Evolutionary conservation across 2,888 invertebrate species (phyloP), one percentile per base, ranked within the genome.

Genomic region (Tanypteryx hageni): DNA sequence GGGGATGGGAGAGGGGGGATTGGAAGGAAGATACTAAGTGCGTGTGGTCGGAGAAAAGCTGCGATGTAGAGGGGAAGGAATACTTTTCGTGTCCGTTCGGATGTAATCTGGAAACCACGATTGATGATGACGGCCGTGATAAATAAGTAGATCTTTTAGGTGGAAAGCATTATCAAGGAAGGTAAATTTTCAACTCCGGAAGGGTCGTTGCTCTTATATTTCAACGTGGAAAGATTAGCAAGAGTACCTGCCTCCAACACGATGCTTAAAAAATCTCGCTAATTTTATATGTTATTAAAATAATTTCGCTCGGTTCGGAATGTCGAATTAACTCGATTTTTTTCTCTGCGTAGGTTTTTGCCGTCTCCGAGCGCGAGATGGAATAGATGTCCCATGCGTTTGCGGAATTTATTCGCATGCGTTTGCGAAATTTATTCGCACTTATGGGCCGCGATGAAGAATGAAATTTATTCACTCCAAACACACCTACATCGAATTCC

Each of bases 71-170:
- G 31, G 18, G 56, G 18, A 56, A 58, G 85, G 22, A 22, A 58
- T 14, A 31, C 22, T 85, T 57, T 57, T 22, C 85, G 22, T 22
- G 85, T 57, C 85, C 58, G 5, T 58, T 85, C 57, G 57, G 58
- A 58, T 57, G 31, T 59, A 86, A 61, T 31, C 59, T 61, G 86
- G 86, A 61, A 61, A 27, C 10, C 1, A 59, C 31, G 31, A 86
- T 86, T 86, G 86, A 86, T 86, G 59, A 76, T 22, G 76, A 76
- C 18, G 76, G 22, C 22, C 22, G 27, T 76, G 76, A 76, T 27
- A 76, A 76, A 76, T 76, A 76, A 22, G 76, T n/a, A 76, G 76
- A 22, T 76, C 76, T 76, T 27, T 76, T 27, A 27, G 13, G 76
- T 27, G 76, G 22, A 76, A 27, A 27, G 76, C 76, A 76, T 76